Conservation (phyloP, 2,888 invertebrate species). For the Prenolepis imparis region DNA sequence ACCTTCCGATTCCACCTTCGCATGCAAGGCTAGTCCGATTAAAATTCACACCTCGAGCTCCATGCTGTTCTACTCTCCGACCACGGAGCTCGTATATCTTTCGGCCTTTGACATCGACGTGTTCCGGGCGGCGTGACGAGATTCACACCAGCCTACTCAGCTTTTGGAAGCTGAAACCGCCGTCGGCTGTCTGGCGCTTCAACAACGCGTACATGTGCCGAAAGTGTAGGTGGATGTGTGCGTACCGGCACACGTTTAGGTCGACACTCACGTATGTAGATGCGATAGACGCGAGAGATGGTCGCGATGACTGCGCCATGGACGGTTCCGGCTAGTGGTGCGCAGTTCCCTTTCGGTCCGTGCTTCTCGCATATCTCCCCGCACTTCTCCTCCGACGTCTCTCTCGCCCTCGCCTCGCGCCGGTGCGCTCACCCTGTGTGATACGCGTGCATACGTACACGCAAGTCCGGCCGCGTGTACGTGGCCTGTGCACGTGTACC, state of each 20-base stretch:
- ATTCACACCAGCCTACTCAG: slow-evolving; percentile 75
- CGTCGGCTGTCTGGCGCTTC: slow-evolving; percentile 51
- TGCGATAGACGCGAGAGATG: slow-evolving; percentile 83
- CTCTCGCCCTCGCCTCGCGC: slow-evolving; percentile 62
- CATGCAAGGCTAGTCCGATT: slow-evolving; percentile 50
- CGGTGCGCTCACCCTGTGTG: slow-evolving; percentile 68
- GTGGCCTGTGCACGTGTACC: slow-evolving; percentile 70
- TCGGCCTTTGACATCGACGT: slow-evolving; percentile 64
- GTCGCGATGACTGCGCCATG: slow-evolving; percentile 84
- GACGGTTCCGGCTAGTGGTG: slow-evolving; percentile 86
- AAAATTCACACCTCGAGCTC: slow-evolving; percentile 70
- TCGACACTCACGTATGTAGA: slow-evolving; percentile 81
- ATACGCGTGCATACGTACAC: slow-evolving; percentile 57
- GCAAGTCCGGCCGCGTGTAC: slow-evolving; percentile 58
- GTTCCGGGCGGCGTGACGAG: slow-evolving; percentile 74
- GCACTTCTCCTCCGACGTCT: slow-evolving; percentile 63
- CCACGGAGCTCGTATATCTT: slow-evolving; percentile 66
- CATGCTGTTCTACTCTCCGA: slow-evolving; percentile 61
- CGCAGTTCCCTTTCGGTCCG: slow-evolving; percentile 84
- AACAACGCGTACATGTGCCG: slow-evolving; percentile 44
- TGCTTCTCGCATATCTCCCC: slow-evolving; percentile 70
- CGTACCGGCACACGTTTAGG: slow-evolving; percentile 61
- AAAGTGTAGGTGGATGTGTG: slow-evolving; percentile 61
- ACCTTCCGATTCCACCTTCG: slow-evolving; percentile 37
- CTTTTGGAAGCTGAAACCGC: slow-evolving; percentile 62